These are phyloP conservation scores for Scalopus aquaticus DNA, from an alignment of 2,113 vertebrate species.

Conservation along the genomic window DNA sequence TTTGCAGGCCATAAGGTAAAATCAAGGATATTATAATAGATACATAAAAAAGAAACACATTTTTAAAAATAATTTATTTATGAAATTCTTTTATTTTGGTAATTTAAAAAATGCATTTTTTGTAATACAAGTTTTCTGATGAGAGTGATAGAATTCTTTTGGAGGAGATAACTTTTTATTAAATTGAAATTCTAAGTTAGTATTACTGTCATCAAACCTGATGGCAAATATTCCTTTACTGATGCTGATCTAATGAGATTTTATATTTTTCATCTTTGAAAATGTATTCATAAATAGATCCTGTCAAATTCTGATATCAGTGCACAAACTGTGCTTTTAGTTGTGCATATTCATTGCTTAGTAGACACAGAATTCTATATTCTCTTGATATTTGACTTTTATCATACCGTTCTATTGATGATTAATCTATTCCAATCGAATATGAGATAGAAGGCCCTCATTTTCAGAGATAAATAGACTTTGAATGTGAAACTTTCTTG, in stretches of 20 bases:
- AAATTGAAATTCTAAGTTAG: not conserved
- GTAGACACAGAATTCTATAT: not conserved
- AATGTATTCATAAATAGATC: not conserved
- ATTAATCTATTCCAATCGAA: not conserved
- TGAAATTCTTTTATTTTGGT: not conserved
- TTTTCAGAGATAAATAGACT: not conserved
- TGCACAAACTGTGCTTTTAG: not conserved
- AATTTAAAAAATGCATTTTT: too few relatives aligned
- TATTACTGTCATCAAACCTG: not conserved
- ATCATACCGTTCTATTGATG: not conserved
- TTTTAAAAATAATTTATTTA: not conserved
- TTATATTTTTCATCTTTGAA: not conserved
- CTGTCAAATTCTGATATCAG: not conserved
- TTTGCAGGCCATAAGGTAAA: not conserved
- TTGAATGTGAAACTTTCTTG: not conserved
- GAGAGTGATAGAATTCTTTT: not conserved
- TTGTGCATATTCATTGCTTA: not conserved
- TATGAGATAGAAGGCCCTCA: not conserved
- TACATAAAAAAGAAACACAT: not conserved
- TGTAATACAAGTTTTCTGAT: not conserved
- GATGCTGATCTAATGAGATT: conserved; percentile 1
- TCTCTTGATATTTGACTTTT: not conserved
- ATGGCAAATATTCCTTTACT: not conserved
- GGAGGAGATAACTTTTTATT: not conserved
- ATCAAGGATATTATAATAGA: not conserved